Evolutionary conservation across 1,140 invertebrate species (phyloP), one percentile per base, ranked within the genome.

Genomic region (Apolygus lucorum): DNA sequence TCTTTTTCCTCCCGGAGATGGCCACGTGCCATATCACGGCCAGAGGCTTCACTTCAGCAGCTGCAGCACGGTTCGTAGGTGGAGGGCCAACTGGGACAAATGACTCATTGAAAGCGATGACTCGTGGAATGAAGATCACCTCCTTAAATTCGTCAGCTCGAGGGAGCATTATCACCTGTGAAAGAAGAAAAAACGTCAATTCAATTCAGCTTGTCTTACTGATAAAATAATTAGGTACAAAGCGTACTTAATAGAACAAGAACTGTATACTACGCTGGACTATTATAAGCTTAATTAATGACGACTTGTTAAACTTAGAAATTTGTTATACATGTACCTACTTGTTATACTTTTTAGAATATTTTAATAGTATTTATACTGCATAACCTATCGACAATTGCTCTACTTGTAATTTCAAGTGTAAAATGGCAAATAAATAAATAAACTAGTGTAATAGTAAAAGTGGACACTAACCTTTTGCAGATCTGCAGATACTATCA

Each of bases 1-100:
- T 72, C 42, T 74, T 74, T 2, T 72, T 72, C 74, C 79, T 67
- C 76, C 70, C 70, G 68, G 52, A 59, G 22, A 71, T 63, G 2
- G 11, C 54, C 22, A 68, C 70, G 54, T 71, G 70, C 70, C 70
- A 71, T 21, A 72, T 1, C 1, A 42, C 27, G 2, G 68, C 62
- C 63, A 29, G 65, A 49, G 68, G 68, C 25, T 67, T 70, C 2
- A 2, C 1, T 52, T 49, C 25, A 27, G 34, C 14, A 22, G 24
- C 63, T 68, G 34, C 34, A 42, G 34, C 4, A 42, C 34, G 34
- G 34, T 42, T 42, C 34, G 4, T 42, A 17, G 34, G 34, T 8
- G 34, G 34, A n/a, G 59, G 17, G 4, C 70, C 65, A 0, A 68
- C 24, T 1, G 70, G 66, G 1, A 63, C 64, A 54, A 72, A 72